Evolutionary conservation across 1,140 invertebrate genomes (phyloP).

Genomic region (Caenorhabditis latens): DNA sequence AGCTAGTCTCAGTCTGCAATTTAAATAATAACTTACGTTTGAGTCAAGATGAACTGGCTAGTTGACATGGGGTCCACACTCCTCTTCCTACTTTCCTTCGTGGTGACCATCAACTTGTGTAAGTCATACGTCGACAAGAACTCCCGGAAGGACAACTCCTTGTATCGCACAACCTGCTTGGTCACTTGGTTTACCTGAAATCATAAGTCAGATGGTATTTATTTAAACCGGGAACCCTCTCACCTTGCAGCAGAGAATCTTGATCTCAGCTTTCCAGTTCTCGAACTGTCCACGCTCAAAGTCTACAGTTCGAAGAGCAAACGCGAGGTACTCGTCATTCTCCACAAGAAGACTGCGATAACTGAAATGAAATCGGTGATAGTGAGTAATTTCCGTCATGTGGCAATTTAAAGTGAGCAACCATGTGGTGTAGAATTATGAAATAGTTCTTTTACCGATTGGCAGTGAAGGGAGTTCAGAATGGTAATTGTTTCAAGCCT

Average conservation of each 20-base stretch:
- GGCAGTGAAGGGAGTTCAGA: too few species aligned
- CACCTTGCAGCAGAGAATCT: constrained; percentile 17
- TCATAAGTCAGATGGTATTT: too few species aligned
- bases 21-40: constrained; percentile 19
- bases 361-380: not conserved
- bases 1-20: too few species aligned
- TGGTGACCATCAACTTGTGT: constrained; percentile 40
- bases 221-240: not conserved
- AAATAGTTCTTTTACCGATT: too few species aligned
- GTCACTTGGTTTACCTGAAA: constrained; percentile 1
- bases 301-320: not conserved
- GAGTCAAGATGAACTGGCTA: constrained; percentile 22
- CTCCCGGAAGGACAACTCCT: not conserved
- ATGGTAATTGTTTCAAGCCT: too few species aligned
- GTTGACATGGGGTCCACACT: constrained; percentile 37
- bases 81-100: not conserved
- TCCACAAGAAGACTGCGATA: constrained; percentile 19
- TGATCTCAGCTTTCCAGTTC: constrained; percentile 35
- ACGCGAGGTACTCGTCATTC: constrained; percentile 32
- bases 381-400: not conserved
- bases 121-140: not conserved
- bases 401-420: not conserved
- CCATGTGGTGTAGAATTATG: too few species aligned
- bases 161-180: not conserved
- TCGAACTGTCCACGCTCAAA: not conserved